Conservation (phyloP, 2,888 invertebrate genomes). For the Carabus problematicus region DNA sequence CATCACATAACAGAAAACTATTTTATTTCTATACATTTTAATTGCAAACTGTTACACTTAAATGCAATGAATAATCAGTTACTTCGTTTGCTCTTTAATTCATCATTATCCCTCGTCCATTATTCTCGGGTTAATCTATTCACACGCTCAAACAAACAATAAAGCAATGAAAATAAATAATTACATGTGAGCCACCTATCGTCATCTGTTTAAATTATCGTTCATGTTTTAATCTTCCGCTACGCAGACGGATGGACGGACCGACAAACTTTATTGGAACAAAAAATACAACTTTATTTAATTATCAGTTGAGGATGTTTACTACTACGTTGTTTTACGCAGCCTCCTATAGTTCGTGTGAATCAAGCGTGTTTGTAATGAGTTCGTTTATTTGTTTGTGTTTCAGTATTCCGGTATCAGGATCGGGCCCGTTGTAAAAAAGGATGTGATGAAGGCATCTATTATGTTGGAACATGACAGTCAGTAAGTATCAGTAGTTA, state of each 20-base stretch:
- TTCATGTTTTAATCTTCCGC: not conserved
- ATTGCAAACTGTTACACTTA: too few species aligned
- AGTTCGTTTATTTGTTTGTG: not conserved
- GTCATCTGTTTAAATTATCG: too few species aligned
- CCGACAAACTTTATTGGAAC: not conserved
- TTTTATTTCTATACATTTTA: too few species aligned
- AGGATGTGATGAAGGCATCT: slow-evolving; percentile 99
- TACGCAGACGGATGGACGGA: not conserved
- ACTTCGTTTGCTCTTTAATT: too few species aligned
- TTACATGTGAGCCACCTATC: too few species aligned
- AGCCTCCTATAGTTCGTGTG: not conserved
- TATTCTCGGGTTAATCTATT: too few species aligned
- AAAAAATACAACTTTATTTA: not conserved
- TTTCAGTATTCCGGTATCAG: slow-evolving; percentile 94
- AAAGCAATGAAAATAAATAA: too few species aligned
- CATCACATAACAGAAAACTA: too few species aligned
- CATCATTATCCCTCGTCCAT: too few species aligned
- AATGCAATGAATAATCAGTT: too few species aligned
- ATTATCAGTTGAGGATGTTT: not conserved
- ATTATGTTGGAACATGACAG: slow-evolving; percentile 99
- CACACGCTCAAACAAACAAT: too few species aligned
- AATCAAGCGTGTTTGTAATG: not conserved
- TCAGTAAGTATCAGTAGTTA: slow-evolving; percentile 69
- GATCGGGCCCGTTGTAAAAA: slow-evolving; percentile 98
- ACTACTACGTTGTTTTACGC: not conserved